These are phyloP conservation scores for Hydropsyche betteni DNA, from an alignment of 2,888 invertebrate genomes.

Conservation along the genomic window DNA sequence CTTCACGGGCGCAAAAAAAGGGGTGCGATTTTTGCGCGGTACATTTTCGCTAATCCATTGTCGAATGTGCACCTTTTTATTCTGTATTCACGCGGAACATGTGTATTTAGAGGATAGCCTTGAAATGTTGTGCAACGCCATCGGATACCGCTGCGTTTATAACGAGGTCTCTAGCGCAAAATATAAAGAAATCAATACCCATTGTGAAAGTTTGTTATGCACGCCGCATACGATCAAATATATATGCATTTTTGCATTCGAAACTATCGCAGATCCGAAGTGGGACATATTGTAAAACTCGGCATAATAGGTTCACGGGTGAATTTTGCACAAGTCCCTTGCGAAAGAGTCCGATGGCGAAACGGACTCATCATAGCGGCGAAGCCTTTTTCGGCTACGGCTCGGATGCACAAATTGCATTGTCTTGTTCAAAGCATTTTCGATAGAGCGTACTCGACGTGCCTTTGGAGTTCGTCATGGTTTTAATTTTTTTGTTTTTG, in stretches of 20 bases:
- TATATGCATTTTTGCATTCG: background rate
- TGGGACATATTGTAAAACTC: too few species aligned
- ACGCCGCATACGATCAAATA: background rate
- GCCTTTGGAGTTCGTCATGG: too few species aligned
- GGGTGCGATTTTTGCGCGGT: background rate
- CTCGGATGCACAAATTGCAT: background rate
- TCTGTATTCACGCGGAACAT: conserved; percentile 30
- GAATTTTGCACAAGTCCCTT: conserved; percentile 10
- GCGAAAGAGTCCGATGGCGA: conserved; percentile 10
- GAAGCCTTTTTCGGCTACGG: conserved; percentile 1
- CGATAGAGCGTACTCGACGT: background rate
- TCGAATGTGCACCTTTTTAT: too few species aligned
- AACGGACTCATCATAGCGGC: conserved; percentile 17
- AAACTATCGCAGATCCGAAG: too few species aligned
- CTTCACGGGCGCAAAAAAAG: background rate
- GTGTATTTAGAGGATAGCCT: conserved; percentile 37
- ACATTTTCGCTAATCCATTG: too few species aligned
- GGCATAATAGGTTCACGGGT: background rate
- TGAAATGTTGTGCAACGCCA: conserved; percentile 37
- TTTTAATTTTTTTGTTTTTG: too few species aligned
- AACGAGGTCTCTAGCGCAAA: conserved; percentile 42
- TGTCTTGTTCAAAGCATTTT: conserved; percentile 4
- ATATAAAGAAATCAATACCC: conserved; percentile 41
- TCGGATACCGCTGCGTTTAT: conserved; percentile 35
- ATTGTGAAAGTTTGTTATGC: conserved; percentile 39